Conservation (phyloP, 1,140 invertebrate genomes). For the Drosophila ironensis region DNA sequence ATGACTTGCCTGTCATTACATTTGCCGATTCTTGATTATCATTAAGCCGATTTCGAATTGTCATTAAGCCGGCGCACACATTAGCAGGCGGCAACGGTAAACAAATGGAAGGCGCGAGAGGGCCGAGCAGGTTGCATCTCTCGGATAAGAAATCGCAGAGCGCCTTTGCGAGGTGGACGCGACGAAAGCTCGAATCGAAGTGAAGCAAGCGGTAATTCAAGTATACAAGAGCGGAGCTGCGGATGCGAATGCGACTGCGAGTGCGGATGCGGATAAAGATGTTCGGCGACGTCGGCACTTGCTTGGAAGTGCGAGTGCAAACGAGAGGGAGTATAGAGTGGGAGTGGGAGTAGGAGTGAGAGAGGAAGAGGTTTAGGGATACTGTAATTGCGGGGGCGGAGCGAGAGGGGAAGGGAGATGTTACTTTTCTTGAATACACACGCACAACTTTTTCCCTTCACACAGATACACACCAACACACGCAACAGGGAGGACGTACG, state of each 20-base stretch:
- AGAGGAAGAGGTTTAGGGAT: too few relatives aligned
- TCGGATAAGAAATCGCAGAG: constrained; percentile 11
- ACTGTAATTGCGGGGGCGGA: constrained; percentile 16
- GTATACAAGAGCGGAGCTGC: constrained; percentile 68
- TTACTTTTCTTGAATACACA: constrained; percentile 78
- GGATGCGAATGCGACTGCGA: too few relatives aligned
- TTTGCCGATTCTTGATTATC: constrained; percentile 68
- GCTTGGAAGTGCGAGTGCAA: constrained; percentile 52
- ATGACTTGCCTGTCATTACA: constrained; percentile 25
- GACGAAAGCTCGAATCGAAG: constrained; percentile 60
- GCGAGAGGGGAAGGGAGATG: constrained; percentile 39
- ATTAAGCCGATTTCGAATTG: too few relatives aligned
- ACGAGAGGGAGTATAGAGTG: not conserved
- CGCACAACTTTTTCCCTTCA: constrained; percentile 62
- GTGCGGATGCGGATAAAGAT: constrained; percentile 76
- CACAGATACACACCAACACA: constrained; percentile 55
- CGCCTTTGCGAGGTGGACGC: constrained; percentile 43
- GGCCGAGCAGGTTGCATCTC: constrained; percentile 45
- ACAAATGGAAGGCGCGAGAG: constrained; percentile 60
- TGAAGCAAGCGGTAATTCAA: constrained; percentile 77
- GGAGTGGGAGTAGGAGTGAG: too few relatives aligned
- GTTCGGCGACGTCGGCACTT: constrained; percentile 32
- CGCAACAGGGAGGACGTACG: constrained; percentile 6
- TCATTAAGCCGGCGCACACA: constrained; percentile 17
- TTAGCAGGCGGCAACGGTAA: constrained; percentile 57